phyloP scores from a whole-genome alignment of 2,888 invertebrate species.

The Drosophila pseudotalamancana region DNA sequence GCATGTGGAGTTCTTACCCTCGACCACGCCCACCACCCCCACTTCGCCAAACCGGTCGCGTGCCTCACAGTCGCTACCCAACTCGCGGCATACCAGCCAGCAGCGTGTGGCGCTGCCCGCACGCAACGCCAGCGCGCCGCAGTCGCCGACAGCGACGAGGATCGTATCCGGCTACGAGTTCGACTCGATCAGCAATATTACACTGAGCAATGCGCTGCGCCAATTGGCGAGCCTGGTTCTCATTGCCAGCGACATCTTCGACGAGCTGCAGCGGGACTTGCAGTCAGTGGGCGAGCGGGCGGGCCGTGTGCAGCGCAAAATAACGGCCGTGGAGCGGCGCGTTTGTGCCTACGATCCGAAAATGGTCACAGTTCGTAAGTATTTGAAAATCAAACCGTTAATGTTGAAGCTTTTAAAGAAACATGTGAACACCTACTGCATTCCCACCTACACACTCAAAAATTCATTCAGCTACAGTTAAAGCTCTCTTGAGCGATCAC shows the following conservation, averaged over 20 bases:
- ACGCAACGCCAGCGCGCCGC: slow-evolving; percentile 64
- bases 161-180: slow-evolving; percentile 89
- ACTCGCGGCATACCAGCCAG: slow-evolving; percentile 65
- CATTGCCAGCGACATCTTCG: slow-evolving; percentile 94
- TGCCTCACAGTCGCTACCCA: slow-evolving; percentile 65
- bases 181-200: slow-evolving; percentile 94
- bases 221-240: slow-evolving; percentile 94
- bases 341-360: slow-evolving; percentile 92
- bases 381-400: slow-evolving; percentile 18
- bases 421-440: background rate
- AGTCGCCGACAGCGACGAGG: slow-evolving; percentile 72
- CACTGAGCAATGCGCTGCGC: slow-evolving; percentile 92
- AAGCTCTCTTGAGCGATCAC: background rate
- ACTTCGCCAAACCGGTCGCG: slow-evolving; percentile 36
- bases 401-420: background rate
- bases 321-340: slow-evolving; percentile 89
- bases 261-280: slow-evolving; percentile 91
- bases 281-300: slow-evolving; percentile 90
- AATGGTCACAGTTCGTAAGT: slow-evolving; percentile 97
- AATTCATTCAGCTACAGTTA: background rate
- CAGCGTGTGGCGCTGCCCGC: slow-evolving; percentile 45
- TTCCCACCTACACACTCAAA: background rate
- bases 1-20: slow-evolving; percentile 79
- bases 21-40: slow-evolving; percentile 55
- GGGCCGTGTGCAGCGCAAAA: slow-evolving; percentile 88